Base-by-base conservation (phyloP, 2,888 invertebrate species). In the Mythimna loreyi region DNA sequence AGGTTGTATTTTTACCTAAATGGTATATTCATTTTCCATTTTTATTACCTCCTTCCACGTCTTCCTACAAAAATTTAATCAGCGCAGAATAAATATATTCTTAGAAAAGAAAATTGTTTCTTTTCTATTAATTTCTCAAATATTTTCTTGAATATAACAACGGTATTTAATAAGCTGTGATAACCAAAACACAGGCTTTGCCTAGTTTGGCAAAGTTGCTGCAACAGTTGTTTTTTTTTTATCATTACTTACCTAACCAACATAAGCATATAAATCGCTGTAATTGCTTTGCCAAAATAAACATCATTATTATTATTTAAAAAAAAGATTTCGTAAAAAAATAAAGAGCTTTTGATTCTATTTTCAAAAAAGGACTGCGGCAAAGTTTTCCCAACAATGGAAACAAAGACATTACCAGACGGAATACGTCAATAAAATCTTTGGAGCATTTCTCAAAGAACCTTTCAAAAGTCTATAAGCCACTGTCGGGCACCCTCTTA, bases 401-500 rank as follows among this genome's bases (percentile, higher is more conserved):
- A 75, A 85, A 76, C 81, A 85, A 80, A 85, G 84, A 80, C 80
- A 78, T 86, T 85, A 80, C 72, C 75, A 77, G 80, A 83, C 80
- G 79, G 81, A 84, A 86, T 81, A 81, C 88, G 85, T 88, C 90
- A 88, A 89, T 90, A 90, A 90, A 92, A 87, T 87, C 88, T 88
- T 86, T 85, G 87, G 83, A 87, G 87, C 87, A 86, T 88, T 88
- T 86, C 87, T 90, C 90, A 92, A 90, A 89, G 90, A 87, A 89
- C 86, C 88, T 89, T 88, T 89, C 88, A 88, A 88, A 90, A 90
- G 90, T 90, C 89, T 88, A 87, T 91, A 90, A 92, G 92, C 91
- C 88, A 84, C 83, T 81, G 85, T 84, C 85, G 87, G 83, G 70
- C 75, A 80, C 83, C 85, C 82, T 86, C 86, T 89, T 87, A 87